Conservation (phyloP, 1,140 invertebrate genomes). For the roundworm (Caenorhabditis elegans) region WBcel235 BX284604.4:4461501-4462000, state of each 20-base stretch:
- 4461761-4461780: constrained; percentile 40
- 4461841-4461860: constrained; percentile 18
- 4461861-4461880: no score
- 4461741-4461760: constrained; percentile 39
- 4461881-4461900: neutral
- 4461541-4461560: no score
- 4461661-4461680: neutral
- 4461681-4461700: no score
- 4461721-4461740: neutral
- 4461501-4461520: neutral
- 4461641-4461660: constrained; percentile 9
- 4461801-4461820: constrained; percentile 34
- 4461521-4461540: neutral
- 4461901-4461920: constrained; percentile 46
- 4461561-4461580: no score
- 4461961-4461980: constrained; percentile 48
- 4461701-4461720: neutral
- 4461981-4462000: constrained; percentile 40
- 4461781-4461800: constrained; percentile 43
- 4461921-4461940: constrained; percentile 46
- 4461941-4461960: constrained; percentile 41
- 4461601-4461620: neutral
- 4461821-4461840: constrained; percentile 42
- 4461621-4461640: neutral
- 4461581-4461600: neutral